Base-by-base conservation (phyloP, 2,888 invertebrate genomes). In the Ptycholaimellus sp. region DNA sequence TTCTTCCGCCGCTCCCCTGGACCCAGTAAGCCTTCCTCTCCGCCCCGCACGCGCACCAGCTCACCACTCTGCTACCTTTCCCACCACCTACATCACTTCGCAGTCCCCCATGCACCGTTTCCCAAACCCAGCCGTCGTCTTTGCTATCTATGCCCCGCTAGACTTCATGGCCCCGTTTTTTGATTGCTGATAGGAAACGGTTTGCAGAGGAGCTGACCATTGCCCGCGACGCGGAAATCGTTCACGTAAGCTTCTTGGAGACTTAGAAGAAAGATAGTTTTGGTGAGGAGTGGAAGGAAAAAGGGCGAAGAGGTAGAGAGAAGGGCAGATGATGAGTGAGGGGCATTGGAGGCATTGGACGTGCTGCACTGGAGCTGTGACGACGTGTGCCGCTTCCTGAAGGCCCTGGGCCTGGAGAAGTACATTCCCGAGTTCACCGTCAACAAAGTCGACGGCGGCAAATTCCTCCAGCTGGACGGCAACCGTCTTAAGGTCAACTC, bases 351-450 rank as follows among this genome's bases (percentile, higher is more conserved):
- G 42, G 48, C 49, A 9, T 35, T 51, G 6, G 50, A 54, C 40
- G 56, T 55, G 7, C 47, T 57, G 5, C 49, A 53, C 35, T 57
- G 57, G 57, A 44, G 23, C 14, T 35, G 37, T 14, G 50, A 50
- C 32, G 53, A 57, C 35, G 53, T 57, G 9, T 53, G 54, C 35
- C 53, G 53, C 33, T 44, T 54, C 23, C 40, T 57, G 9, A 47
- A 51, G 17, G 49, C 52, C 25, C 50, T 70, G 38, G 69, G 81
- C 28, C 65, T 87, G 56, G 82, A 83, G 58, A 74, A 78, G 39
- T 76, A 80, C 64, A 74, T 78, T 48, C 70, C 77, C 34, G 76
- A 78, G 51, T 82, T 87, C 60, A 72, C 77, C 37, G 77, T 80
- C 51, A 73, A 79, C 50, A 76, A 76, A 54, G 76, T 93, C 36